Evolutionary conservation across 2,888 invertebrate species (phyloP).

Genomic region (Nomada ruficornis): DNA sequence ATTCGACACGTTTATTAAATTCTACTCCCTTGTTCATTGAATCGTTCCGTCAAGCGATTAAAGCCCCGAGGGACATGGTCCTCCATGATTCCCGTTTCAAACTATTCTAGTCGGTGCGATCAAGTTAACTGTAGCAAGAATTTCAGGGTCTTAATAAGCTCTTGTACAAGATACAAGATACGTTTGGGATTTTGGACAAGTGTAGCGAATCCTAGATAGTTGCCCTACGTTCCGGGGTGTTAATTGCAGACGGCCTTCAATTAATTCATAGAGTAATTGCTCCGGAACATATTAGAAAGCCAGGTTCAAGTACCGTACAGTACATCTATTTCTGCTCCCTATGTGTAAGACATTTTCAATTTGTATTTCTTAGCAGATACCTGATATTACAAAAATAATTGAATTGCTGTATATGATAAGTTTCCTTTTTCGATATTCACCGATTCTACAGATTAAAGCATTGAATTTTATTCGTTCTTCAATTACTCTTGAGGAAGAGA

Average conservation of each 20-base stretch:
- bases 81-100: neutral
- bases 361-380: too few relatives aligned
- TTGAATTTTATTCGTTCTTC: too few relatives aligned
- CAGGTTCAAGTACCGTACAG: neutral
- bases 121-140: neutral
- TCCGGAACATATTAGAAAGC: neutral
- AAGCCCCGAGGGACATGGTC: neutral
- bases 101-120: neutral
- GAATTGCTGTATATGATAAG: too few relatives aligned
- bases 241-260: conserved; percentile 8
- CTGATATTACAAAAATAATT: too few relatives aligned
- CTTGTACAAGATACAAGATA: conserved; percentile 14
- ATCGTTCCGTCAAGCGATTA: too few relatives aligned
- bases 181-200: conserved; percentile 18
- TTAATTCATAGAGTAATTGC: conserved; percentile 3
- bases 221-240: neutral
- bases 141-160: conserved; percentile 23
- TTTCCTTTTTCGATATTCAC: too few relatives aligned
- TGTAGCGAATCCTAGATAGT: neutral
- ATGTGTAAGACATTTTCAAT: too few relatives aligned
- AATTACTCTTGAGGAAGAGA: too few relatives aligned
- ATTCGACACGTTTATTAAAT: conserved; percentile 6
- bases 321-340: neutral
- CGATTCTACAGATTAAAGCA: too few relatives aligned
- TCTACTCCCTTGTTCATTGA: too few relatives aligned